A percentile compares a stretch with the other conserved stretches of the same genome.
Conservation (phyloP, 2,797 vertebrate species). For the Poeciliopsis presidionis region DNA sequence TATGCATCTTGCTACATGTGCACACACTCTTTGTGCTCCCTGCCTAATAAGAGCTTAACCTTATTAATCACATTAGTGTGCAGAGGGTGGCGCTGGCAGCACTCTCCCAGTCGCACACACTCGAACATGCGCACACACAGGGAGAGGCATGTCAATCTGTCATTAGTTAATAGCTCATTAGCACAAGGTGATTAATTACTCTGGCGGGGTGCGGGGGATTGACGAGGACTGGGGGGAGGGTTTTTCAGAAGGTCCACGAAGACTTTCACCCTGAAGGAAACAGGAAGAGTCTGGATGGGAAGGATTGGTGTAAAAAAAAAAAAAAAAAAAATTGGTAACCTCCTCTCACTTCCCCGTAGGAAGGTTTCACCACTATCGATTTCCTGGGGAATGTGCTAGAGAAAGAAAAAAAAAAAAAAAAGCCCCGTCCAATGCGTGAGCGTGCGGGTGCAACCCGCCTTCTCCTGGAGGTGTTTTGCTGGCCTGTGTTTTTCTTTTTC, state of each 20-base stretch:
- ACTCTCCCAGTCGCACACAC: slow-evolving; percentile 51
- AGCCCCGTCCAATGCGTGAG: slow-evolving; percentile 17
- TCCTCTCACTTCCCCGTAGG: slow-evolving; percentile 35
- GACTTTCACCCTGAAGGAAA: slow-evolving; percentile 42
- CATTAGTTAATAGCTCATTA: slow-evolving; percentile 82
- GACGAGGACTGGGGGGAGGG: slow-evolving; percentile 44
- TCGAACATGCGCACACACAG: slow-evolving; percentile 62
- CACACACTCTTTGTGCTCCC: slow-evolving; percentile 49
- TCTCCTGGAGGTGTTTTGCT: slow-evolving; percentile 73
- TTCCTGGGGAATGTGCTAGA: slow-evolving; percentile 20
- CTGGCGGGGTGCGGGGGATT: slow-evolving; percentile 67
- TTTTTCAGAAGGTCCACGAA: slow-evolving; percentile 52
- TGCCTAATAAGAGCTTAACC: slow-evolving; percentile 76
- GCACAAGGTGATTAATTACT: slow-evolving; percentile 81
- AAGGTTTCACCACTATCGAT: slow-evolving; percentile 60
- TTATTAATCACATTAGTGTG: slow-evolving; percentile 79
- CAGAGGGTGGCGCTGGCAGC: slow-evolving; percentile 62
- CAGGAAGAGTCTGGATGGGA: slow-evolving; percentile 16
- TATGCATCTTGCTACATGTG: slow-evolving; percentile 31
- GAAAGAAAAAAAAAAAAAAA: not conserved
- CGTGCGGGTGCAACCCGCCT: not conserved
- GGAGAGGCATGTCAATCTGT: slow-evolving; percentile 76
- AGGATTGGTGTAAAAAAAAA: slow-evolving; percentile 27
- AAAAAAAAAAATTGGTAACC: slow-evolving; percentile 18
- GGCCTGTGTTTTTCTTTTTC: slow-evolving; percentile 57